Base-by-base conservation (phyloP, 2,797 vertebrate genomes). In the Gephyroberyx darwinii region DNA sequence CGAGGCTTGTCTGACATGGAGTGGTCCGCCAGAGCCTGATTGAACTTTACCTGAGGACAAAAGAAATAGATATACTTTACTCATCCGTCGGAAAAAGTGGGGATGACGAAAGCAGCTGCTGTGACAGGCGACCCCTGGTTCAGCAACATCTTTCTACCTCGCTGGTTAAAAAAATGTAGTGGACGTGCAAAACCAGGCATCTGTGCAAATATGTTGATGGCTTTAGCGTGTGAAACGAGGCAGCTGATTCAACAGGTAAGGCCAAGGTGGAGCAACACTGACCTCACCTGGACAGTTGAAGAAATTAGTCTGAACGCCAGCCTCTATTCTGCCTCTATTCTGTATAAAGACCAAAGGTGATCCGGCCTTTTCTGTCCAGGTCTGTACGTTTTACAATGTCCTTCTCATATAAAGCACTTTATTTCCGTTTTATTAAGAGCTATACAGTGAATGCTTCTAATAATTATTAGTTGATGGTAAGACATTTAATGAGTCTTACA, bases 21-120 rank as follows among this genome's bases (percentile, higher is more conserved):
- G 92, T 99, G 96, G 87, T 99, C 98, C 48, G 98, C 98, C 90
- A 99, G 88, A 10, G 98, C 97, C 91, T 98, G 97, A 88, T 99
- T 99, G 88, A 99, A 99, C 89, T 99, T 99, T 19, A 99, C 98
- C 98, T 99, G 84, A 54, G 48, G 17, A 65, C 62, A 64, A 9
- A 6, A 70, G 47, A 48, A 48, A 19, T 1, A 20, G 7, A 69
- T 5, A 8, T 4, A 5, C 12, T 43, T 19, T n/a, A n/a, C 19
- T 19, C 7, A 8, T 19, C 5, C 1, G 26, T 26, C 8, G 5
- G n/a, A n/a, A 5, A 43, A 43, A 43, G 41, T 14, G 41, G 41
- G 13, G 41, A 14, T 4, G 12, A 19, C 8, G 45, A 4, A 22
- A 62, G 22, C 8, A 62, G 20, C 59, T 33, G 53, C 12, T 55